Evolutionary conservation across 1,140 invertebrate genomes (phyloP), one percentile per base, ranked within the genome.

Genomic region (Drosophila guanche): DNA sequence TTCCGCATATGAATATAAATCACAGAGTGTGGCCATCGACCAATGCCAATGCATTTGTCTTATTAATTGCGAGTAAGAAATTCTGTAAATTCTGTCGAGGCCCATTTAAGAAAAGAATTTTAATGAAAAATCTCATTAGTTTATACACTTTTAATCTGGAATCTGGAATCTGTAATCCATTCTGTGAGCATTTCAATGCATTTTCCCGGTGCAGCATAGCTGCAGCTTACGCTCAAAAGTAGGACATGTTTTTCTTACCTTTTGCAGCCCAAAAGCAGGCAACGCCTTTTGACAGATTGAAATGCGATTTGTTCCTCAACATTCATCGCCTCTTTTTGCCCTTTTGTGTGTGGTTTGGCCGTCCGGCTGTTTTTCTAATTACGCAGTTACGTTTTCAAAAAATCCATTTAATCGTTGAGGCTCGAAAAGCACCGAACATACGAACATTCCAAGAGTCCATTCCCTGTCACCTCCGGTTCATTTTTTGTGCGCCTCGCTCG

Each of bases 231-330:
- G 46, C 55, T 48, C 0, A 1, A 33, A 52, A 63, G 47, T 42
- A 65, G 43, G 50, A 51, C 5, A 33, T 16, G 8, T 2, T 3
- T 53, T 7, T 1, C 23, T 2, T 51, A 25, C 20, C 2, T 10
- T 37, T 40, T 4, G 23, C 12, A 40, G 59, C 74, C 43, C 48
- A 48, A 25, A 59, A 59, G 53, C 53, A 10, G 50, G 37, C 55
- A 48, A 27, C 22, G 14, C 45, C 20, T 27, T n/a, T n/a, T n/a
- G n/a, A n/a, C n/a, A n/a, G n/a, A n/a, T n/a, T n/a, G n/a, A n/a
- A n/a, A n/a, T n/a, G n/a, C n/a, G n/a, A n/a, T n/a, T 4, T n/a
- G 43, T 2, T 2, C 37, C 22, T 16, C 2, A 2, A 25, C 51
- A 47, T 14, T 8, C 23, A 10, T 2, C 8, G 2, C 5, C 10